Conservation (phyloP, 2,888 invertebrate genomes). For the Smittia aterrima region DNA sequence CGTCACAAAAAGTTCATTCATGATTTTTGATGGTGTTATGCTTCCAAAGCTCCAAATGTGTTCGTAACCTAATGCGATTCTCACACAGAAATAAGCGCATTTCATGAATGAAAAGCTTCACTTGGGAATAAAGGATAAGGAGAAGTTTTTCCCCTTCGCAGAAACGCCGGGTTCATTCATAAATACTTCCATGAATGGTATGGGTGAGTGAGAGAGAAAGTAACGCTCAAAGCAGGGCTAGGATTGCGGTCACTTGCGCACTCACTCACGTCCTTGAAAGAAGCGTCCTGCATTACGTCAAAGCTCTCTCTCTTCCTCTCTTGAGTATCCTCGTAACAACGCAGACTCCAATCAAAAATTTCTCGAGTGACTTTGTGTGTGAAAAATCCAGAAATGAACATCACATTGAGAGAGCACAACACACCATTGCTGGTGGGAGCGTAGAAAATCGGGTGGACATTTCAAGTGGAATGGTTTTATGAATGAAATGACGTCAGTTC, state of each 20-base stretch:
- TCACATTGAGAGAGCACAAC: background rate
- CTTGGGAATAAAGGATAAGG: background rate
- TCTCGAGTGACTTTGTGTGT: background rate
- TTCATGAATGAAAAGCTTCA: slow-evolving; percentile 25
- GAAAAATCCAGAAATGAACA: background rate
- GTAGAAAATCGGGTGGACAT: background rate
- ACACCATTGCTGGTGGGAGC: background rate
- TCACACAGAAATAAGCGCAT: background rate
- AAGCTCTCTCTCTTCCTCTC: background rate
- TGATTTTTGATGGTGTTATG: slow-evolving; percentile 19
- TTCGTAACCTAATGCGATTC: background rate
- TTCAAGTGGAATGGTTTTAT: slow-evolving; percentile 17
- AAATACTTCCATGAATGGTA: slow-evolving; percentile 18
- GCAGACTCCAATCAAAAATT: background rate
- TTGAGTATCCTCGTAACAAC: background rate
- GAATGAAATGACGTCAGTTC: slow-evolving; percentile 37
- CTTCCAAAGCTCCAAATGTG: background rate
- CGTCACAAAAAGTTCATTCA: slow-evolving; percentile 32
- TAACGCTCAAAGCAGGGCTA: slow-evolving; percentile 18
- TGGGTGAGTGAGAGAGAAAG: background rate
- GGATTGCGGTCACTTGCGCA: background rate
- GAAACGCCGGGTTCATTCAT: slow-evolving; percentile 22
- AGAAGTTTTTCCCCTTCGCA: slow-evolving; percentile 33
- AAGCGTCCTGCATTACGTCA: slow-evolving; percentile 17
- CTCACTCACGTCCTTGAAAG: background rate